phyloP scores from a whole-genome alignment of 2,113 vertebrate species.

The Procavia capensis region DNA sequence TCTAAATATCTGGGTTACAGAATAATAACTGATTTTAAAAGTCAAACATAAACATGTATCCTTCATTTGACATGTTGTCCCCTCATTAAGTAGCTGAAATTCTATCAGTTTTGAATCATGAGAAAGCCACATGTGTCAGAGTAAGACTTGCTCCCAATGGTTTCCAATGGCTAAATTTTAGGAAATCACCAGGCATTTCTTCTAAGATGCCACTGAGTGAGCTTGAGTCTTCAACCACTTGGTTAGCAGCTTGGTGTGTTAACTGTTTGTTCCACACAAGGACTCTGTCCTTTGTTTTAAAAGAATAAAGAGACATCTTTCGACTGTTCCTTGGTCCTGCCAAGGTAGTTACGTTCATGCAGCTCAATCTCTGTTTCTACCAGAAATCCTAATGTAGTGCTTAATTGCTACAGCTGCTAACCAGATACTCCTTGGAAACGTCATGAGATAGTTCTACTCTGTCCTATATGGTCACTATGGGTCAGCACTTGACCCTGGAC shows the following conservation, averaged over 20 bases:
- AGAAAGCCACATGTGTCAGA: neutral
- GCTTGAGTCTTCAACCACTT: neutral
- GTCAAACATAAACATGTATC: neutral
- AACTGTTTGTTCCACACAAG: neutral
- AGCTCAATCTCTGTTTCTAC: accelerated
- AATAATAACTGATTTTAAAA: neutral
- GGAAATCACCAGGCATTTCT: neutral
- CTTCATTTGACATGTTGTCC: neutral
- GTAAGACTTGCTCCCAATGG: neutral
- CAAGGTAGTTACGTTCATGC: neutral
- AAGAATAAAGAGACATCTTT: neutral
- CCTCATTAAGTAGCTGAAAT: neutral
- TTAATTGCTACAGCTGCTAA: no score
- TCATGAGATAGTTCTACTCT: no score
- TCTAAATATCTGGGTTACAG: neutral
- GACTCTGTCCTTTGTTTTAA: neutral
- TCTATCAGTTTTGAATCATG: no score
- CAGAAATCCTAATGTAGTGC: no score
- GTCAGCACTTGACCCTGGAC: no score
- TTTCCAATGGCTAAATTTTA: neutral
- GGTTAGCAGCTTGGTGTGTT: neutral
- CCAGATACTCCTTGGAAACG: no score
- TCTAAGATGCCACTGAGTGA: neutral
- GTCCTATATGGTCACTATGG: no score
- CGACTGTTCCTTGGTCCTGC: neutral